Evolutionary conservation across 1,140 invertebrate genomes (phyloP).

Genomic region (Bathynomus jamesi): DNA sequence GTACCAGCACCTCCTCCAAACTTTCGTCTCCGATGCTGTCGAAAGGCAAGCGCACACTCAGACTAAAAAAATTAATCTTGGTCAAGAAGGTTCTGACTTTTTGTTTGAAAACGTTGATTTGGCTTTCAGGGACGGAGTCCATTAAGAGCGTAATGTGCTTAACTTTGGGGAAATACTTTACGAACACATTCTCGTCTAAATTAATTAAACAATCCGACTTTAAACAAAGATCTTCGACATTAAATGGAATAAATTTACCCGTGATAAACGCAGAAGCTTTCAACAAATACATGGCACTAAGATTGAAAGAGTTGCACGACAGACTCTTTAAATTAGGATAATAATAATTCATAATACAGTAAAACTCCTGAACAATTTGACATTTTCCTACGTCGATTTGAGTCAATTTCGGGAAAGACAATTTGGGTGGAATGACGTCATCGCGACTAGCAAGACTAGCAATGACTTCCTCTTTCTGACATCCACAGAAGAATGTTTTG

Average conservation of each 20-base stretch:
- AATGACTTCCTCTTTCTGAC: too few relatives aligned
- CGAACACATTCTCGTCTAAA: not conserved
- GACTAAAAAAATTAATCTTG: not conserved
- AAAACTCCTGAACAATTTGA: not conserved
- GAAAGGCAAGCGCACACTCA: not conserved
- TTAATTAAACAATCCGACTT: not conserved
- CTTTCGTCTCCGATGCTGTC: not conserved
- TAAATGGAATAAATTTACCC: not conserved
- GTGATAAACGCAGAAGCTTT: not conserved
- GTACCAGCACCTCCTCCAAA: not conserved
- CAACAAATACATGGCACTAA: not conserved
- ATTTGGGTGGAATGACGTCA: too few relatives aligned
- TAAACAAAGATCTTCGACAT: not conserved
- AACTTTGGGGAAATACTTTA: not conserved
- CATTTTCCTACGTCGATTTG: not conserved
- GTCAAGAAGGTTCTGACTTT: not conserved
- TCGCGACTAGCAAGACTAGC: too few relatives aligned
- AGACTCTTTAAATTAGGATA: not conserved
- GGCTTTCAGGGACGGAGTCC: not conserved
- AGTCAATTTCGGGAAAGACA: not conserved
- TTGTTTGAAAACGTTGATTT: not conserved
- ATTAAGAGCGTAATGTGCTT: not conserved
- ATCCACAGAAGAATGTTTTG: not conserved
- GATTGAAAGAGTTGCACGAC: not conserved
- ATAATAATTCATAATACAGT: not conserved